A percentile compares a stretch with the other conserved stretches of the same genome.
Evolutionary conservation across 2,888 invertebrate genomes (phyloP).

Genomic region (Brenthis daphne): DNA sequence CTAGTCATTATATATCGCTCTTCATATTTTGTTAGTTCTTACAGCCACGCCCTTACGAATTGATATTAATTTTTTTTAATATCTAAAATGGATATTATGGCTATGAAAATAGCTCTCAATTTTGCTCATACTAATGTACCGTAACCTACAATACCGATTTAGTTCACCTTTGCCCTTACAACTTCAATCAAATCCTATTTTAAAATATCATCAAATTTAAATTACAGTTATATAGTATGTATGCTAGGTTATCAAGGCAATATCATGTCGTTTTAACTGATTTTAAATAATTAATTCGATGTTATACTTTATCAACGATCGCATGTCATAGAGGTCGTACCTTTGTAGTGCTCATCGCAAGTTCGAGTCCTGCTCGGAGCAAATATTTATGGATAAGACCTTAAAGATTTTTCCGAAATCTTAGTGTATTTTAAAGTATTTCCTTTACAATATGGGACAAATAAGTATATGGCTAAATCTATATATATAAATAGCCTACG

Average conservation of each 20-base stretch:
- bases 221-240: not conserved
- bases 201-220: slow-evolving; percentile 7
- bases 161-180: slow-evolving; percentile 16
- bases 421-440: no score
- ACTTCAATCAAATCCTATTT: slow-evolving; percentile 2
- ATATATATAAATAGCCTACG: no score
- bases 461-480: no score
- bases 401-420: no score
- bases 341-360: no score
- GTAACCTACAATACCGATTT: slow-evolving; percentile 2
- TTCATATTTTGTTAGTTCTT: not conserved
- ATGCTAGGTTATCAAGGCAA: not conserved
- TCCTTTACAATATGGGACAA: no score
- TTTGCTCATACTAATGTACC: slow-evolving; percentile 2
- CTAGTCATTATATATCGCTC: not conserved
- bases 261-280: no score
- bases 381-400: no score
- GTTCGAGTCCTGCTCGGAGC: no score
- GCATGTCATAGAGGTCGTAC: no score
- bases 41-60: not conserved
- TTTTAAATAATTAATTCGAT: no score
- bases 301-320: no score
- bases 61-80: not conserved
- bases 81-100: slow-evolving; percentile 11
- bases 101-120: slow-evolving; percentile 12